Evolutionary conservation across 2,797 vertebrate species (phyloP), one percentile per base, ranked within the genome.

Genomic region (Siniperca undulata): DNA sequence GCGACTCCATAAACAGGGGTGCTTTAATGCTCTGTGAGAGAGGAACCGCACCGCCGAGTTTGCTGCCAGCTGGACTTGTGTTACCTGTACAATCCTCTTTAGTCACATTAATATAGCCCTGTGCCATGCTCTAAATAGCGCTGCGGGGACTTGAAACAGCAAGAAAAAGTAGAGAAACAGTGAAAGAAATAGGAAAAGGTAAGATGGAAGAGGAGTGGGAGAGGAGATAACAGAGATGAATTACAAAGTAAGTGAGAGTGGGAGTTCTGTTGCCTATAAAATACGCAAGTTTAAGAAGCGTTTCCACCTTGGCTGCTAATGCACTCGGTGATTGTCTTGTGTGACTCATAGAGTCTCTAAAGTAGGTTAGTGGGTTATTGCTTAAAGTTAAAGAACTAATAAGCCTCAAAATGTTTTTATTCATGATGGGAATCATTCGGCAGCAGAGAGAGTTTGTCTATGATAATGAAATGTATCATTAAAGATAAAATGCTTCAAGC

Each of bases 281-380:
- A 88, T 73, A 84, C 84, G 71, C 68, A 78, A 83, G 86, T 89
- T 91, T 80, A 89, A 90, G 86, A 88, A 86, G 79, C 74, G 40
- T 90, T 89, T 90, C 90, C 89, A 91, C 92, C 92, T 91, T 82
- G 78, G 89, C 83, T 80, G 76, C 85, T 86, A 87, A 90, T 73
- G 89, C 89, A 80, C 84, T 77, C 66, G 0, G 59, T 86, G 89
- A 91, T 91, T 85, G 84, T 87, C 86, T 91, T 87, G 48, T 84
- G 85, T 93, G 93, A 93, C 87, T 93, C 91, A 93, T 48, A 68
- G 64, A 79, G 87, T 86, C 88, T 73, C 65, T 86, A 90, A 95
- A 94, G 91, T 94, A 89, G 93, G 93, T 95, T 92, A 94, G 83
- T 92, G 92, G 93, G 91, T 92, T 93, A 81, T 82, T 87, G 78